Conservation (phyloP, 1,140 invertebrate genomes). For the Heliothis subflexa region DNA sequence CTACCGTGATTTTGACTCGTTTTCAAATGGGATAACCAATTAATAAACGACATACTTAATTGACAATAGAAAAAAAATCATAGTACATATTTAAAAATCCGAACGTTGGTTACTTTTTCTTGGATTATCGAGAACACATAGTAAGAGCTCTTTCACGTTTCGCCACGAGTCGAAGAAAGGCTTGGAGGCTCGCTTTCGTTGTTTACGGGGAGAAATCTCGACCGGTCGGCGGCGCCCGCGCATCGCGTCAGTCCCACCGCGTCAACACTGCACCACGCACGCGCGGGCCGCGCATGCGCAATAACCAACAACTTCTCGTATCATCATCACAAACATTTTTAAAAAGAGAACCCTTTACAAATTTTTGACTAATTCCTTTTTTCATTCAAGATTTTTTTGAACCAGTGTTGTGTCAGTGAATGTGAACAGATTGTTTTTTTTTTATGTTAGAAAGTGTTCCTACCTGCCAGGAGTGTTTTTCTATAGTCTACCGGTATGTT, state of each 20-base stretch:
- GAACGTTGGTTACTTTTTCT: neutral
- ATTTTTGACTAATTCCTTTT: neutral
- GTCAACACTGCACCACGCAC: conserved; percentile 58
- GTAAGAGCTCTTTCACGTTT: conserved; percentile 70
- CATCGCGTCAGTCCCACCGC: conserved; percentile 67
- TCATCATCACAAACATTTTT: conserved; percentile 53
- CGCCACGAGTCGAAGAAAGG: conserved; percentile 79
- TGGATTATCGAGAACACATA: conserved; percentile 52
- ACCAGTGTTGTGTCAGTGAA: conserved; percentile 62
- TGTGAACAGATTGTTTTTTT: conserved; percentile 50
- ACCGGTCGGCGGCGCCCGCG: conserved; percentile 64
- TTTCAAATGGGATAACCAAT: no score
- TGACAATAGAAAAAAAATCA: no score
- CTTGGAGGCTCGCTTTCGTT: conserved; percentile 82
- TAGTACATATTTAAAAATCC: no score
- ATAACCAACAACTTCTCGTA: conserved; percentile 47
- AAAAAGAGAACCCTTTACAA: conserved; percentile 41
- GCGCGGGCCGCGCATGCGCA: conserved; percentile 45
- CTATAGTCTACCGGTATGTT: conserved; percentile 68
- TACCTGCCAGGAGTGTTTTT: conserved; percentile 64
- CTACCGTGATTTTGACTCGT: no score
- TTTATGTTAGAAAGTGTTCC: conserved; percentile 69
- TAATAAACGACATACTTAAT: no score
- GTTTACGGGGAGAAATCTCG: conserved; percentile 84
- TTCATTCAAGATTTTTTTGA: conserved; percentile 28